These are phyloP conservation scores for Ophion obscuratus DNA, from an alignment of 2,888 invertebrate genomes.

Conservation along the genomic window DNA sequence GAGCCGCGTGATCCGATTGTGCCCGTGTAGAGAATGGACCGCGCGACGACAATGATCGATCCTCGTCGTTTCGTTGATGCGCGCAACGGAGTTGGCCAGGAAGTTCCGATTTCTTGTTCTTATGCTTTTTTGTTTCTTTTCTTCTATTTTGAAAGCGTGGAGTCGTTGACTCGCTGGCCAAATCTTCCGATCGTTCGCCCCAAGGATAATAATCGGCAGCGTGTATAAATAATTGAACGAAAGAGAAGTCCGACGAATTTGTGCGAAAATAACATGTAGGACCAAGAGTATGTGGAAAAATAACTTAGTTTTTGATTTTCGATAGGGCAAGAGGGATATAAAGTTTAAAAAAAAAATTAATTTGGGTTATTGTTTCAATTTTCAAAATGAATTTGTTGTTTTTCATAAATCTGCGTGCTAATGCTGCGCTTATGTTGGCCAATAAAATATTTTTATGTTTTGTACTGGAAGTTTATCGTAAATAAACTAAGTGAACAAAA, in stretches of 20 bases:
- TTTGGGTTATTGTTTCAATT: too few species aligned
- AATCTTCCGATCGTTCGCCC: not conserved
- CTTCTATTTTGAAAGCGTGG: not conserved
- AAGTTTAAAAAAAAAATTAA: too few species aligned
- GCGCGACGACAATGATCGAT: slow-evolving; percentile 1
- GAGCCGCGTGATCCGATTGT: not conserved
- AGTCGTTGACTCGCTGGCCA: not conserved
- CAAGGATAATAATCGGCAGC: not conserved
- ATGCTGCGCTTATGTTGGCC: too few species aligned
- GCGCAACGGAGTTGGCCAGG: not conserved
- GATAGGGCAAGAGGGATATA: too few species aligned
- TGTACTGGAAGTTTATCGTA: too few species aligned
- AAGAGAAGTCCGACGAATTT: not conserved
- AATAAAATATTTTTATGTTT: too few species aligned
- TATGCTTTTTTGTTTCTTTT: not conserved
- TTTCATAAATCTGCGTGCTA: too few species aligned
- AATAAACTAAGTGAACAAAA: too few species aligned
- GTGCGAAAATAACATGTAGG: not conserved
- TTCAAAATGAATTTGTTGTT: too few species aligned
- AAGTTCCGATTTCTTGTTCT: not conserved
- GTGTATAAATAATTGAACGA: not conserved
- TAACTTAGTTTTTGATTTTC: too few species aligned
- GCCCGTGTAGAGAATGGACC: not conserved
- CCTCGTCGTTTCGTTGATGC: not conserved
- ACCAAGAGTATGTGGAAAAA: too few species aligned